phyloP scores from a whole-genome alignment of 2,888 invertebrate species.

The Drosophila basisetae region DNA sequence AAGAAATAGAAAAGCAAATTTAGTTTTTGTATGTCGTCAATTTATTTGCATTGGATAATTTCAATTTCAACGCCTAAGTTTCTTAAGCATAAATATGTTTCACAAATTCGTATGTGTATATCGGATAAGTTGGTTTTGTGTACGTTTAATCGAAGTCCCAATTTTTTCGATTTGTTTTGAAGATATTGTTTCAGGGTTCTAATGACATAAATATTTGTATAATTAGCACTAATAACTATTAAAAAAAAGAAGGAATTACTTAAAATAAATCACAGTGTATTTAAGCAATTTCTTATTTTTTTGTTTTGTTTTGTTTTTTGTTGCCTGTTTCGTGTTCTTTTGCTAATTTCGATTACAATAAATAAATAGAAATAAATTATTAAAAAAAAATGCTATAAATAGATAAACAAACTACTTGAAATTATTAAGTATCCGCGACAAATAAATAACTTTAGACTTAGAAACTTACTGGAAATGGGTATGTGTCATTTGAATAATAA shows the following conservation, averaged over 20 bases:
- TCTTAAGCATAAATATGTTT: not conserved
- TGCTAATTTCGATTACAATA: constrained; percentile 5
- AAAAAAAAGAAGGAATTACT: constrained; percentile 73
- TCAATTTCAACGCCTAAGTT: not conserved
- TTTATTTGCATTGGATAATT: constrained; percentile 25
- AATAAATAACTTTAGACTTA: constrained; percentile 18
- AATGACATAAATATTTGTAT: constrained; percentile 33
- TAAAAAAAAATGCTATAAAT: constrained; percentile 7
- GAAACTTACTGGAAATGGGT: constrained; percentile 13
- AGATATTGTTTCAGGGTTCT: constrained; percentile 3
- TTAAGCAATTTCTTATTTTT: constrained; percentile 69
- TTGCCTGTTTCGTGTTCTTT: constrained; percentile 4
- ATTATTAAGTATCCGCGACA: not conserved
- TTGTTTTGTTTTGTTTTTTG: constrained; percentile 9
- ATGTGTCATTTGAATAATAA: constrained; percentile 29
- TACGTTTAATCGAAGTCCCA: not conserved
- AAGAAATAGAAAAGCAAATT: not conserved
- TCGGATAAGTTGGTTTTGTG: not conserved
- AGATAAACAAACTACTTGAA: constrained; percentile 25
- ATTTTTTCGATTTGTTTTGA: constrained; percentile 13
- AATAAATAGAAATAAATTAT: constrained; percentile 21
- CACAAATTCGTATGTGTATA: not conserved
- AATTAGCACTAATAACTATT: constrained; percentile 58
- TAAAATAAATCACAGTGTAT: constrained; percentile 79
- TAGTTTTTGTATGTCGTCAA: constrained; percentile 1